Conservation (phyloP, 2,113 vertebrate species). For the Cynoglossus semilaevis region DNA sequence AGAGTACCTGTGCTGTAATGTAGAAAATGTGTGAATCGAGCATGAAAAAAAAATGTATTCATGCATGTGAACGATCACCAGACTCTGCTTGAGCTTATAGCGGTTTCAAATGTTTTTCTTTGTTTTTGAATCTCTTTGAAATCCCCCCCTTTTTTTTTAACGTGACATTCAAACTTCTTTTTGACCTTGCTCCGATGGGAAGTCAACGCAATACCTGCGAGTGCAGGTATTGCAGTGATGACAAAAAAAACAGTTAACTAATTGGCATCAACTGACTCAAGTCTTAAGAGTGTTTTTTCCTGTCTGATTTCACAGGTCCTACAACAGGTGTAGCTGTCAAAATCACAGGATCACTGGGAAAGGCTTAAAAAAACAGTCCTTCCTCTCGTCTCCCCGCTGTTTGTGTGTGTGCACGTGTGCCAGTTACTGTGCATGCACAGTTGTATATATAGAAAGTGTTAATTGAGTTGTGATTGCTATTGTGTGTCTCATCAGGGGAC, state of each 20-base stretch:
- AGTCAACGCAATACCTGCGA: slow-evolving; percentile 1
- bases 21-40: slow-evolving; percentile 28
- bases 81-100: slow-evolving; percentile 1
- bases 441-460: slow-evolving; percentile 79
- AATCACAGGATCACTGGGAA: slow-evolving; percentile 60
- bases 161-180: neutral
- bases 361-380: slow-evolving; percentile 43
- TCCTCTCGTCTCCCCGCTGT: slow-evolving; percentile 55
- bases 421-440: slow-evolving; percentile 25
- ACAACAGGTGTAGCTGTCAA: slow-evolving; percentile 64
- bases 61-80: neutral
- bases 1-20: slow-evolving; percentile 33
- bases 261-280: slow-evolving; percentile 46
- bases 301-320: slow-evolving; percentile 63
- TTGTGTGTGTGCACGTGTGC: slow-evolving; percentile 15
- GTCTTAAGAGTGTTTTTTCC: slow-evolving; percentile 32
- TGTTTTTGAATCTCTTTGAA: slow-evolving; percentile 17
- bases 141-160: neutral
- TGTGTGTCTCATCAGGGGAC: slow-evolving; percentile 67
- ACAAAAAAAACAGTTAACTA: slow-evolving; percentile 43
- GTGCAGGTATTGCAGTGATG: slow-evolving; percentile 9
- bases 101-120: neutral
- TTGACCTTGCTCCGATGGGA: slow-evolving; percentile 1
- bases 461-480: slow-evolving; percentile 76
- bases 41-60: slow-evolving; percentile 1